Base-by-base conservation (phyloP, 2,888 invertebrate species). In the Hedya salicella region DNA sequence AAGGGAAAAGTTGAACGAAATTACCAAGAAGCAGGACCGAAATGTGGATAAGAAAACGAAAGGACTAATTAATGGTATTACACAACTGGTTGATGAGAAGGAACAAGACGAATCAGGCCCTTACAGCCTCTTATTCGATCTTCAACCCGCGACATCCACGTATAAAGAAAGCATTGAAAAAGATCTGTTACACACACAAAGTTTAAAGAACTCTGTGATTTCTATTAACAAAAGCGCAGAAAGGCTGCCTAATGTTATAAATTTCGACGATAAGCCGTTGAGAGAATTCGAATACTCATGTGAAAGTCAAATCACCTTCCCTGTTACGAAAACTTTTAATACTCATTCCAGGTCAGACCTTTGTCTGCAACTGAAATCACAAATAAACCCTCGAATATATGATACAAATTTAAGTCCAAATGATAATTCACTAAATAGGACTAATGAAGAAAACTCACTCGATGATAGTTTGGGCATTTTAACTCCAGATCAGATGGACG, bases 401-500 rank as follows among this genome's bases (percentile, higher is more conserved):
- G 91, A 91, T 77, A 76, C 85, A 63, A 91, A 89, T 70, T 75
- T 83, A 71, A 91, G 91, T 77, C 92, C 92, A 53, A 92, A 87
- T 75, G 93, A 93, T 62, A 91, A 87, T 72, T 92, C 92, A 46
- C 69, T 87, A 53, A 91, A 81, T 69, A 87, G 88, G 79, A 85
- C 90, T 56, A 94, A 94, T 78, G 96, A 96, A 83, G 95, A 96
- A 80, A 96, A 96, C 81, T 97, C 97, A 1, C 94, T 96, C 75
- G 97, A 97, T 78, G 97, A 97, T 81, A 96, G 96, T 76, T 91
- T 97, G 74, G 97, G 97, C 4, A 97, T 97, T 76, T 90, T 98
- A 69, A 97, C 97, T 9, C 97, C 97, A 0, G 97, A 97, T 88
- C 97, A 97, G 87, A 97, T 97, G 96, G 95, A 96, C 78, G 95